Evolutionary conservation across 2,888 invertebrate species (phyloP).

Genomic region (Oscheius sp.): DNA sequence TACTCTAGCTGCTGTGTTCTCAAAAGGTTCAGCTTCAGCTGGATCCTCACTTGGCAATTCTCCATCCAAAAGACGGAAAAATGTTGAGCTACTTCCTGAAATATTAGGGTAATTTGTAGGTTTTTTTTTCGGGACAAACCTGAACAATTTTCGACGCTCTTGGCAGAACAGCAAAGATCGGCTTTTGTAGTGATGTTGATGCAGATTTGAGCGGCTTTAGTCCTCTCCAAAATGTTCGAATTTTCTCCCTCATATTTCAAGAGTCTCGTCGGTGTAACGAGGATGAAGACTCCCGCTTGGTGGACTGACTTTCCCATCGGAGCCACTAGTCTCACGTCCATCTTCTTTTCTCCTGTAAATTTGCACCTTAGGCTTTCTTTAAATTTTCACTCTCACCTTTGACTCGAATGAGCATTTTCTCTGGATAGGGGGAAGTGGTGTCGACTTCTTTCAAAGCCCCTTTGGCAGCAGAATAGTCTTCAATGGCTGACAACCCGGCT

Average conservation of each 20-base stretch:
- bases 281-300: conserved; percentile 50
- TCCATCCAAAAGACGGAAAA: conserved; percentile 24
- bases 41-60: conserved; percentile 25
- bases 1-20: conserved; percentile 19
- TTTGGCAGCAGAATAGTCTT: conserved; percentile 41
- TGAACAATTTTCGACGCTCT: conserved; percentile 41
- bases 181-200: conserved; percentile 51
- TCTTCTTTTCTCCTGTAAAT: conserved; percentile 40
- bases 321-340: conserved; percentile 58
- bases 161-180: conserved; percentile 54
- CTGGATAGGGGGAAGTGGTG: conserved; percentile 52
- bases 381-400: conserved; percentile 34
- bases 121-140: conserved; percentile 6
- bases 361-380: not conserved
- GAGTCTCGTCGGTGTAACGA: conserved; percentile 51
- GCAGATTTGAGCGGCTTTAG: conserved; percentile 60
- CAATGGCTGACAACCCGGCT: conserved; percentile 32
- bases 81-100: conserved; percentile 19
- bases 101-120: too few species aligned
- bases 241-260: conserved; percentile 56
- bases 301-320: conserved; percentile 45
- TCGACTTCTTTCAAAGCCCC: conserved; percentile 39
- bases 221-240: conserved; percentile 54
- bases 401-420: conserved; percentile 58
- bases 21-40: conserved; percentile 29